These are phyloP conservation scores for Baccha elongata DNA, from an alignment of 2,888 invertebrate species.

Conservation along the genomic window DNA sequence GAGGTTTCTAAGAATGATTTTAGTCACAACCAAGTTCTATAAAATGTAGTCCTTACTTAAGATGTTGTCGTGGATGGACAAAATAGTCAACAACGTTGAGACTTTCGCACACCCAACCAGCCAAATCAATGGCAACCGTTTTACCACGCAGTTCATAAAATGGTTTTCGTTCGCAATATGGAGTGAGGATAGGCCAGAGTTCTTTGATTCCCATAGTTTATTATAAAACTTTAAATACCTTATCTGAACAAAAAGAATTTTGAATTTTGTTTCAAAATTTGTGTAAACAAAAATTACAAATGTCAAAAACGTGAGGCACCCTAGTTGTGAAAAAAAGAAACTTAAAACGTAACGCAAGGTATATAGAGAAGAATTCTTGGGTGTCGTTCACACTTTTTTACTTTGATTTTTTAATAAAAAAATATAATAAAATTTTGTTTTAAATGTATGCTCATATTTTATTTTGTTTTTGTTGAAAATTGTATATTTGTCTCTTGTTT, in stretches of 20 bases:
- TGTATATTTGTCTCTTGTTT: too few relatives aligned
- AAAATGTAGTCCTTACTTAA: slow-evolving; percentile 80
- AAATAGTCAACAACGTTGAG: slow-evolving; percentile 89
- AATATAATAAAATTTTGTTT: too few relatives aligned
- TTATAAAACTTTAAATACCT: background rate
- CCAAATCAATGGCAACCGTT: slow-evolving; percentile 93
- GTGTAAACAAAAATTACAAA: too few relatives aligned
- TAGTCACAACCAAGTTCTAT: too few relatives aligned
- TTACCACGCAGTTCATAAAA: slow-evolving; percentile 91
- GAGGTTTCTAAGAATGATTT: slow-evolving; percentile 92
- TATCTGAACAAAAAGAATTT: background rate
- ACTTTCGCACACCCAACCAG: slow-evolving; percentile 96
- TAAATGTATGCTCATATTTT: too few relatives aligned
- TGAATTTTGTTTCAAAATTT: background rate
- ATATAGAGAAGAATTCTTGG: background rate
- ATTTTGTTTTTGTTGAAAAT: too few relatives aligned
- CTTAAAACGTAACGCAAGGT: background rate
- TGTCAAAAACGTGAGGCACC: too few relatives aligned
- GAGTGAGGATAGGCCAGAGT: slow-evolving; percentile 91
- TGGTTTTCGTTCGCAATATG: slow-evolving; percentile 90
- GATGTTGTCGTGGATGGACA: slow-evolving; percentile 90
- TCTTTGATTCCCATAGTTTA: slow-evolving; percentile 92
- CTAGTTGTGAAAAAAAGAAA: background rate
- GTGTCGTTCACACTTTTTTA: background rate
- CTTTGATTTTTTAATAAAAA: background rate